Evolutionary conservation across 2,113 vertebrate species (phyloP), one percentile per base, ranked within the genome.

Genomic region (Fulmarus glacialis): DNA sequence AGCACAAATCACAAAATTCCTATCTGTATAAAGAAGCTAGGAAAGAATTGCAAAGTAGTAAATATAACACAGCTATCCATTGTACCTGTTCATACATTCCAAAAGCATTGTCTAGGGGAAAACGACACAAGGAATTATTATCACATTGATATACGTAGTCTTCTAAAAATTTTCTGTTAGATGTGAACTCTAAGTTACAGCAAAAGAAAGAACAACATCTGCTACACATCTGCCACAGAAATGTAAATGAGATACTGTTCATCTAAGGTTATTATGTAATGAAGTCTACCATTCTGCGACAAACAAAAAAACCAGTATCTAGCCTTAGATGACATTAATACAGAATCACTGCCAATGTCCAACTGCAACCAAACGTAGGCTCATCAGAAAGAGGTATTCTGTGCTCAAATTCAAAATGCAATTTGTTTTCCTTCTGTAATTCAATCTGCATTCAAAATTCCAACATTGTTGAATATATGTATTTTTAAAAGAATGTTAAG

Each of bases 1-100:
- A 93, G 99, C 99, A 98, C 99, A 99, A 85, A 99, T 98, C 94
- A 99, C 99, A 98, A 99, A 99, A 97, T 99, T 99, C 72, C 98
- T 99, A 87, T 98, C 97, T 47, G 99, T 99, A 95, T 99, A 99
- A 94, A 99, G 98, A 98, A 99, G 98, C 99, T 99, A 97, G 85
- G 94, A 98, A 95, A 96, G 52, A 98, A 86, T 94, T 94, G 45
- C 36, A 84, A 47, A 95, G 45, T 13, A 74, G 66, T 91, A 87
- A 93, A 91, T 71, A 45, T 2, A 71, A 50, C 48, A 55, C 36
- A 89, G 86, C 38, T 55, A 82, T 38, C 43, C 59, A 30, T 20
- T 52, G 36, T 68, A 87, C 8, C 20, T 67, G 34, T 55, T 82
- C 47, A 79, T 40, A 60, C 18, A 75, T 72, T 78, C 47, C 68